phyloP scores from a whole-genome alignment of 1,140 invertebrate genomes.

The Trichonephila inaurata region DNA sequence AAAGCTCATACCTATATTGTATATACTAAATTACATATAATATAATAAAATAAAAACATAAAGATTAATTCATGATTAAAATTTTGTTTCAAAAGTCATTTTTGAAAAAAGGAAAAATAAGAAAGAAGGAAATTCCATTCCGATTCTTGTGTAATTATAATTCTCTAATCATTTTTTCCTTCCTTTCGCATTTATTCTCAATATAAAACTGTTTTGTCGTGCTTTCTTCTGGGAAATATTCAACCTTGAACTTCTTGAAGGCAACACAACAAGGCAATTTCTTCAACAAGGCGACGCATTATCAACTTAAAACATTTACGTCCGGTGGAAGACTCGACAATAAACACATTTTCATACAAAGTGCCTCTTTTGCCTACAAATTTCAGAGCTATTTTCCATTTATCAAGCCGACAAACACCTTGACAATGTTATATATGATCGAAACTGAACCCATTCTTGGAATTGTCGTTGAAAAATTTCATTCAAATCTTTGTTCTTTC shows the following conservation, averaged over 20 bases:
- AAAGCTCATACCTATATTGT: no score
- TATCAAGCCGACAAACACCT: neutral
- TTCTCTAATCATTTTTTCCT: no score
- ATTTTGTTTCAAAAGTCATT: no score
- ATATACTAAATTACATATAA: no score
- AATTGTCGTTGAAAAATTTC: neutral
- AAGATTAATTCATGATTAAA: no score
- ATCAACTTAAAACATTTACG: neutral
- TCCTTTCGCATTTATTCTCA: no score
- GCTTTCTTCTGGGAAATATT: no score
- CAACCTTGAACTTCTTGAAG: neutral
- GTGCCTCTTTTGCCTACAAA: neutral
- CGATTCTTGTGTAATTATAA: no score
- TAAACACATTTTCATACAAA: conserved; percentile 16
- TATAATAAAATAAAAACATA: no score
- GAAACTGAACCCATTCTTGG: neutral
- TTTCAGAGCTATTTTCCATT: neutral
- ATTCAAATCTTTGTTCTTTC: neutral
- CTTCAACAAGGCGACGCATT: neutral
- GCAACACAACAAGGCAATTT: neutral
- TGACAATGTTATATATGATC: neutral
- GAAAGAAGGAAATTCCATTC: no score
- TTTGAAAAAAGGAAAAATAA: no score
- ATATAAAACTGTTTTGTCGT: no score
- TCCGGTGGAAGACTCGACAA: neutral